phyloP scores from a whole-genome alignment of 1,140 invertebrate species.

The Microplitis demolitor region DNA sequence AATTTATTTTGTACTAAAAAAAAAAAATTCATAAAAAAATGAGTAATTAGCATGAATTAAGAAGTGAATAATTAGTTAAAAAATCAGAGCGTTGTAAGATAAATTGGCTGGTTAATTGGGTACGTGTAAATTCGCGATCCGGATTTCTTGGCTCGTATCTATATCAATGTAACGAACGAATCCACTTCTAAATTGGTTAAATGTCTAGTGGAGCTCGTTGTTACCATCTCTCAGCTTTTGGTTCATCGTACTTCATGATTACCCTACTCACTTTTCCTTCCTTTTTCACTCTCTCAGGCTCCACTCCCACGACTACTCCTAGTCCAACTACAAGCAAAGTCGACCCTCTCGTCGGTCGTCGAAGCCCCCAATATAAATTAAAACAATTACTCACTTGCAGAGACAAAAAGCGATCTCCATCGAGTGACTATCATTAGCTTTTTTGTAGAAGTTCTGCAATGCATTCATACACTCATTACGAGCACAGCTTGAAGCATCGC shows the following conservation, averaged over 20 bases:
- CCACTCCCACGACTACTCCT: neutral
- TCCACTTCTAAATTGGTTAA: slow-evolving; percentile 21
- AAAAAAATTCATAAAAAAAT: too few species aligned
- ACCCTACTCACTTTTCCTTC: neutral
- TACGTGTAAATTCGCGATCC: slow-evolving; percentile 23
- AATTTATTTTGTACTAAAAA: too few species aligned
- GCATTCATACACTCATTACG: slow-evolving; percentile 85
- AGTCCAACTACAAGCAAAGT: neutral
- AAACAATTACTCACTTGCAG: slow-evolving; percentile 78
- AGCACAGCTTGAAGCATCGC: slow-evolving; percentile 76
- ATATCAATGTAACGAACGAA: slow-evolving; percentile 24
- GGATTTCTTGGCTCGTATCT: slow-evolving; percentile 7
- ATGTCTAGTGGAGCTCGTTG: slow-evolving; percentile 11
- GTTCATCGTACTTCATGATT: neutral
- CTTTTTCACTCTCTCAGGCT: neutral
- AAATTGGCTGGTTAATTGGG: slow-evolving; percentile 22
- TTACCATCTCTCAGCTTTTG: neutral
- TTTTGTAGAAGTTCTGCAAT: slow-evolving; percentile 83
- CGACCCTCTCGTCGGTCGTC: neutral
- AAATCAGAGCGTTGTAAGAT: too few species aligned
- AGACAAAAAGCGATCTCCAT: slow-evolving; percentile 89
- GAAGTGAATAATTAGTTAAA: neutral
- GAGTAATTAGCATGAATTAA: neutral
- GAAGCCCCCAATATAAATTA: slow-evolving; percentile 26
- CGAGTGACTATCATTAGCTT: slow-evolving; percentile 76